Evolutionary conservation across 1,140 invertebrate genomes (phyloP).

Genomic region (Drosophila bipectinata): DNA sequence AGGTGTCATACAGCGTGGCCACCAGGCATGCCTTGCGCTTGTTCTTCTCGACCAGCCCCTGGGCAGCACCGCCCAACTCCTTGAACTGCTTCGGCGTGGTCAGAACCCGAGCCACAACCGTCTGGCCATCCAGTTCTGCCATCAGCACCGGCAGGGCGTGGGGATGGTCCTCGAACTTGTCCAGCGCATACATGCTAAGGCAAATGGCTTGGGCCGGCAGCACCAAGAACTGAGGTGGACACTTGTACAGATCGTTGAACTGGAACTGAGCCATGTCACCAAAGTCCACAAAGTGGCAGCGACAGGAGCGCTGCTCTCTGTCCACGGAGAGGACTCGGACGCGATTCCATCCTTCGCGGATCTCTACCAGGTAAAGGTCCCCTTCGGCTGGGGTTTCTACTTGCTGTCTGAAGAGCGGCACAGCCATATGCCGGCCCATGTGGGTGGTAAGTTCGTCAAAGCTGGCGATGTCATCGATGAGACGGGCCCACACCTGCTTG

Average conservation of each 20-base stretch:
- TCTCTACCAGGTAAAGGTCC: conserved; percentile 71
- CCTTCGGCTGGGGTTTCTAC: conserved; percentile 8
- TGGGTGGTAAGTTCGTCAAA: conserved; percentile 68
- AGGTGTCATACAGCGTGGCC: conserved; percentile 78
- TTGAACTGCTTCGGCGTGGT: conserved; percentile 64
- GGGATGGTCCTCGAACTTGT: conserved; percentile 82
- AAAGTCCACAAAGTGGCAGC: conserved; percentile 81
- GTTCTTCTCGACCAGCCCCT: conserved; percentile 25
- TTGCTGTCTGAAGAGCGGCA: conserved; percentile 12
- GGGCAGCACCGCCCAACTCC: conserved; percentile 41
- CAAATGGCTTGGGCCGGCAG: conserved; percentile 77
- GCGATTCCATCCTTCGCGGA: conserved; percentile 77
- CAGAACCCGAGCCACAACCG: conserved; percentile 72
- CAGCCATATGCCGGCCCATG: conserved; percentile 63
- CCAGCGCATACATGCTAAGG: conserved; percentile 75
- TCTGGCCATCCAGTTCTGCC: conserved; percentile 57
- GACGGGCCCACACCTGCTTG: conserved; percentile 70
- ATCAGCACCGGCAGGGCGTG: conserved; percentile 58
- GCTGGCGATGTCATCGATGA: conserved; percentile 72
- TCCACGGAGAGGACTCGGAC: conserved; percentile 67
- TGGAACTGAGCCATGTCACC: conserved; percentile 68
- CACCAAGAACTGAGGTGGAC: conserved; percentile 59
- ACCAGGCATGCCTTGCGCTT: conserved; percentile 64
- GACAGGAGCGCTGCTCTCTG: conserved; percentile 43
- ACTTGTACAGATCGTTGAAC: conserved; percentile 52